Evolutionary conservation across 2,113 vertebrate species (phyloP).

Genomic region (Marcusenius ussheri): DNA sequence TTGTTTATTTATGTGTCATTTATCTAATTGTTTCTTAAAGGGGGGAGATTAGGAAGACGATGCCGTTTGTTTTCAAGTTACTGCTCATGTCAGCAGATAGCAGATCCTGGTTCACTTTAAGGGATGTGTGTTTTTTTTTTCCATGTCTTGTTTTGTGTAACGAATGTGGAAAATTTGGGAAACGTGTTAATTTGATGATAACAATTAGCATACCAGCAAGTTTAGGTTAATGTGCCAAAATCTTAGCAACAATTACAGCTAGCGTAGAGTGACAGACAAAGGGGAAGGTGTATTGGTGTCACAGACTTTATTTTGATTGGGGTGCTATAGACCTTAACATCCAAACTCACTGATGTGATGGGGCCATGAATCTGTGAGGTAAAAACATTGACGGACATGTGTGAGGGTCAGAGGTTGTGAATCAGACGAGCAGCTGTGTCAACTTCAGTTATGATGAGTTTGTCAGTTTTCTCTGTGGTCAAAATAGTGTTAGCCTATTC

Average conservation of each 20-base stretch:
- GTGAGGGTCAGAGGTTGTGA: neutral
- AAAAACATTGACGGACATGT: neutral
- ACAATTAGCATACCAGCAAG: neutral
- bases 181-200: neutral
- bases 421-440: neutral
- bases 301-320: neutral
- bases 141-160: neutral
- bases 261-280: neutral
- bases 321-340: neutral
- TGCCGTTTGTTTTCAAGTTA: neutral
- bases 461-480: neutral
- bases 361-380: neutral
- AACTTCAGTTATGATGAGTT: neutral
- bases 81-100: neutral
- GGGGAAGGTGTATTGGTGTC: neutral
- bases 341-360: neutral
- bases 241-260: neutral
- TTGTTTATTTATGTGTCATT: neutral
- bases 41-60: slow-evolving; percentile 4
- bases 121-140: neutral
- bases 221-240: neutral
- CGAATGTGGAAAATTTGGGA: neutral
- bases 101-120: neutral
- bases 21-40: neutral
- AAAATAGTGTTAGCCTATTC: neutral